These are phyloP conservation scores for Noctuana brunneofusca DNA, from an alignment of 2,888 invertebrate species.

Conservation along the genomic window DNA sequence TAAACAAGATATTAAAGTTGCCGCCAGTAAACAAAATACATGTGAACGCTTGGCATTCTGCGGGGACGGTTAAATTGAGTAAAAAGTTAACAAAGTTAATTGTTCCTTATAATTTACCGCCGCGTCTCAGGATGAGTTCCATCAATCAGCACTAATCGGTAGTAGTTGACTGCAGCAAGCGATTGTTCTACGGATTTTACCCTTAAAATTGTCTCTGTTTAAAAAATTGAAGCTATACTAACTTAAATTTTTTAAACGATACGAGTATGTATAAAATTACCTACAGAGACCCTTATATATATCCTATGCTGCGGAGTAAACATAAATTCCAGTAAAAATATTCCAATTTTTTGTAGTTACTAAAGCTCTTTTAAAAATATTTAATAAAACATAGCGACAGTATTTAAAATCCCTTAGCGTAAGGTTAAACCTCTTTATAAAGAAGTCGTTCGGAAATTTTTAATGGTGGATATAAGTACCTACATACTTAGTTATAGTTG, in stretches of 20 bases:
- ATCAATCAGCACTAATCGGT: conserved; percentile 28
- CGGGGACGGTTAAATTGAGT: conserved; percentile 3
- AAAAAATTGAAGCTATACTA: too few relatives aligned
- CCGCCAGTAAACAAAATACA: conserved; percentile 23
- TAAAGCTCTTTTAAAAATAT: not conserved
- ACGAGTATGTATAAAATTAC: too few relatives aligned
- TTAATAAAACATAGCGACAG: conserved; percentile 3
- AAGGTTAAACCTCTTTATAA: conserved; percentile 4
- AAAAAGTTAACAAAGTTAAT: conserved; percentile 33
- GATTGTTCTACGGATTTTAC: not conserved
- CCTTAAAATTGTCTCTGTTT: not conserved
- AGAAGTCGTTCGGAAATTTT: conserved; percentile 25
- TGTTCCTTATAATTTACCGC: conserved; percentile 22
- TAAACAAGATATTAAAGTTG: conserved; percentile 33
- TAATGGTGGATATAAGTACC: conserved; percentile 27
- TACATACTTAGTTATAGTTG: conserved; percentile 1
- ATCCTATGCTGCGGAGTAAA: too few relatives aligned
- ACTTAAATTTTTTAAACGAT: too few relatives aligned
- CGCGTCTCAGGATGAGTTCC: conserved; percentile 5
- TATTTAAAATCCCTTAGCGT: not conserved
- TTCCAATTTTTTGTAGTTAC: not conserved
- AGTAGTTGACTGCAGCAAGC: not conserved
- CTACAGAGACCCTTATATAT: too few relatives aligned
- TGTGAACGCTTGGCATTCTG: conserved; percentile 2
- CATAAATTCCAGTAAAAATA: too few relatives aligned